A percentile compares a stretch with the other conserved stretches of the same genome.
These are phyloP conservation scores for Ciconia boyciana DNA, from an alignment of 2,113 vertebrate species.

Conservation along the genomic window DNA sequence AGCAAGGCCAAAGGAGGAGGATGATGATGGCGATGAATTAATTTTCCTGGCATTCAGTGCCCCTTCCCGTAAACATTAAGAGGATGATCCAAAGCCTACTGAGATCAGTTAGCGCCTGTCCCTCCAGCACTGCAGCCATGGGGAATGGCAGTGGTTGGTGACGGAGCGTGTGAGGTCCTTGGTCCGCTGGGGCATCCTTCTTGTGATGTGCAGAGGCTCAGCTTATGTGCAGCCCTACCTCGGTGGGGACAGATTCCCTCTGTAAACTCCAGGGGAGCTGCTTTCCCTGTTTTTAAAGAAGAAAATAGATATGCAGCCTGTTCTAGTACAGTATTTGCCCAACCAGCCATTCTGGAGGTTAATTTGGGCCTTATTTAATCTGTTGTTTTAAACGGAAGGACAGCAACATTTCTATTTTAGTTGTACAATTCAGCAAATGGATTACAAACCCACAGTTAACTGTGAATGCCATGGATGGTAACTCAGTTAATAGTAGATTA, in stretches of 20 bases:
- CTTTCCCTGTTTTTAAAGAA: neutral
- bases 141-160: neutral
- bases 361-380: neutral
- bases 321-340: neutral
- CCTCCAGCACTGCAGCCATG: neutral
- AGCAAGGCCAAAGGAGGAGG: neutral
- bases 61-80: neutral
- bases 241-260: neutral
- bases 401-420: neutral
- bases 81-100: neutral
- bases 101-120: neutral
- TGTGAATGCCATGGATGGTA: neutral
- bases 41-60: neutral
- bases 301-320: neutral
- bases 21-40: fast-evolving
- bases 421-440: neutral
- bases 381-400: neutral
- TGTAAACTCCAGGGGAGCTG: neutral
- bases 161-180: neutral
- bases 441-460: neutral
- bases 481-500: slow-evolving; percentile 34
- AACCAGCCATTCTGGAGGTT: neutral
- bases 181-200: neutral
- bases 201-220: neutral
- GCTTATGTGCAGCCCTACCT: neutral